Evolutionary conservation across 2,113 vertebrate genomes (phyloP), one percentile per base, ranked within the genome.

Genomic region (Phocoena phocoena): DNA sequence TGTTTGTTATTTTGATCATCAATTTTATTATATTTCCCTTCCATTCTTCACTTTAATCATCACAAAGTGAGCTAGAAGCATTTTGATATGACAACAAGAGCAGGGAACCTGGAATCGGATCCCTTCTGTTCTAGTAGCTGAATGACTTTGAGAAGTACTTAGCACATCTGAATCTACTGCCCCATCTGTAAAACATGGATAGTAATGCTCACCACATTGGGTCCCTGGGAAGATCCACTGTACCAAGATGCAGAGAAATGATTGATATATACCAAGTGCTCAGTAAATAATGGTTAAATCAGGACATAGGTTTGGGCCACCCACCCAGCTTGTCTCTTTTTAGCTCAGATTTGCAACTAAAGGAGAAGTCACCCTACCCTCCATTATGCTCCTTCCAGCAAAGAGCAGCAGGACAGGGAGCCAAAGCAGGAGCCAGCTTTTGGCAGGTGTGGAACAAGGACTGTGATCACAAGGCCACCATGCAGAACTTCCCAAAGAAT

Each of bases 401-500:
- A 58, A 97, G 3, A 86, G 74, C 20, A 63, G 65, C 63, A 83
- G 88, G 33, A 65, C 44, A 97, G 26, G 26, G 31, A 92, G 93
- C 95, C 96, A 97, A 95, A 96, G 90, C 95, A 95, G 47, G 6
- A 95, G 65, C 63, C 2, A 81, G 53, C 79, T 93, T 67, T 77
- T 97, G 88, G 97, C 95, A 97, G 82, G n/a, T n/a, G 53, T 86
- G 65, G 58, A 62, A 88, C 44, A 53, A 31, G 92, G 71, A 93
- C 67, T 65, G 90, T 92, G 50, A 95, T 68, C 95, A 70, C 14
- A 95, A 80, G 90, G 95, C 95, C 98, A 97, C 96, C 21, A 11
- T 62, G 93, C n/a, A 76, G 91, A 89, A 55, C 88, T 77, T 50
- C 62, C 53, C 87, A 86, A 62, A 11, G 5, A 93, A 96, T 92